These are phyloP conservation scores for Sinotaia quadrata DNA, from an alignment of 2,888 invertebrate species.

Conservation along the genomic window DNA sequence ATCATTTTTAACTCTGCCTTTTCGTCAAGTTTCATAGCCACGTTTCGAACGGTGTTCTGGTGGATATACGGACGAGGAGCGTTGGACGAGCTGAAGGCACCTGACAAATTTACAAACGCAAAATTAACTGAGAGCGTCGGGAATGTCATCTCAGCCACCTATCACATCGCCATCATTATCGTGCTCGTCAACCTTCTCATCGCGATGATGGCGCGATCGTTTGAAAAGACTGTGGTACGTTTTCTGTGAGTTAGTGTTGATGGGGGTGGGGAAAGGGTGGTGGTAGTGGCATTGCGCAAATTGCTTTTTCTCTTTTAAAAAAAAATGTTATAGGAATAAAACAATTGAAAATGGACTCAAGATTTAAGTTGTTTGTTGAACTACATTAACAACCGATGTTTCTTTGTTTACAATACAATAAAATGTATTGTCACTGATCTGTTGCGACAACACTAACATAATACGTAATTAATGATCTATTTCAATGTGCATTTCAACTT, in stretches of 20 bases:
- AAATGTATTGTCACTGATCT: too few species aligned
- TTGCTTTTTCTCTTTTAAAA: neutral
- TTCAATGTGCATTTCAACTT: too few species aligned
- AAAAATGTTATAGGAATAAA: neutral
- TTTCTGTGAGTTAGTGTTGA: too few species aligned
- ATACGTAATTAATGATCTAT: too few species aligned
- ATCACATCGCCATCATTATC: slow-evolving; percentile 74
- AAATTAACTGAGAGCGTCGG: slow-evolving; percentile 73
- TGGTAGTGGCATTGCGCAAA: too few species aligned
- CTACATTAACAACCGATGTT: too few species aligned
- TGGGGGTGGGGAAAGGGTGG: too few species aligned
- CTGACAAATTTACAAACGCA: slow-evolving; percentile 51
- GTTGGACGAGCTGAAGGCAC: slow-evolving; percentile 67
- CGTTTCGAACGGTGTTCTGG: slow-evolving; percentile 70
- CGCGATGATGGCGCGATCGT: slow-evolving; percentile 82
- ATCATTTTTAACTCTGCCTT: neutral
- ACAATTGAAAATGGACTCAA: too few species aligned
- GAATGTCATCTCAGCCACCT: slow-evolving; percentile 73
- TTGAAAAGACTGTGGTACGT: slow-evolving; percentile 76
- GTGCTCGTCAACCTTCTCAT: slow-evolving; percentile 80
- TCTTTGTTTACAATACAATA: too few species aligned
- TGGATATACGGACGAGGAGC: slow-evolving; percentile 69
- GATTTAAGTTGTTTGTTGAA: too few species aligned
- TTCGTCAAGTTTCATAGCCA: slow-evolving; percentile 56
- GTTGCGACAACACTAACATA: too few species aligned